phyloP scores from a whole-genome alignment of 2,113 vertebrate genomes.

The Sterrhoptilus dennistouni region DNA sequence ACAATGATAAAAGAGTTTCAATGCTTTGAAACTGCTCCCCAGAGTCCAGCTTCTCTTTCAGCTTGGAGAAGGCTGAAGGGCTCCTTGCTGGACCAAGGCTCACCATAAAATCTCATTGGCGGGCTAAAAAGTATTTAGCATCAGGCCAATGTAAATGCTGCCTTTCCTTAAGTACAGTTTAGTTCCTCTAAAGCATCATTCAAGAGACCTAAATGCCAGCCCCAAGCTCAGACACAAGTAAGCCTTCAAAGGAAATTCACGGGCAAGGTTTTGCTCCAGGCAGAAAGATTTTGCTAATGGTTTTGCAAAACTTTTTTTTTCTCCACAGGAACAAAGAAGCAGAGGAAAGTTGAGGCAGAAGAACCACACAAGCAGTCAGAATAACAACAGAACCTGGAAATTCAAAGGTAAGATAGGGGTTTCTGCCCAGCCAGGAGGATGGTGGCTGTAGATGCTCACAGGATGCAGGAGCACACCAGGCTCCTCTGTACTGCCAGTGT shows the following conservation, averaged over 20 bases:
- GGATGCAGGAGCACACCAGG: not conserved
- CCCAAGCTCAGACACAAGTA: not conserved
- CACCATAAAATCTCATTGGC: not conserved
- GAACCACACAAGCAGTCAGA: not conserved
- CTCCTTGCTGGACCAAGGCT: not conserved
- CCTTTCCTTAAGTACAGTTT: slow-evolving; percentile 45
- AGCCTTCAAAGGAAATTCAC: not conserved
- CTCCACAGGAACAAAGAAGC: not conserved
- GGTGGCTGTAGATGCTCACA: fast-evolving
- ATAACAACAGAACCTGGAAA: not conserved
- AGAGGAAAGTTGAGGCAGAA: not conserved
- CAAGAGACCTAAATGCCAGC: slow-evolving; percentile 18
- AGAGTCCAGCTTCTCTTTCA: not conserved
- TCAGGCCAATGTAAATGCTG: not conserved
- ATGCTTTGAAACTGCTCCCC: not conserved
- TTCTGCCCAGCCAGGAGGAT: not conserved
- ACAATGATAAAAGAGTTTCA: not conserved
- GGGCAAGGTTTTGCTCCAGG: not conserved
- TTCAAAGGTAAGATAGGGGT: not conserved
- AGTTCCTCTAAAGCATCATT: slow-evolving; percentile 17
- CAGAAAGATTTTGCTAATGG: not conserved
- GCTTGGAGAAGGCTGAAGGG: not conserved
- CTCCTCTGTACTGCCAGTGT: not conserved
- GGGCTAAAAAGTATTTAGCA: not conserved
- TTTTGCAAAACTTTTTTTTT: not conserved